phyloP scores from a whole-genome alignment of 2,797 vertebrate genomes.

The Philypnodon macrostomus region DNA sequence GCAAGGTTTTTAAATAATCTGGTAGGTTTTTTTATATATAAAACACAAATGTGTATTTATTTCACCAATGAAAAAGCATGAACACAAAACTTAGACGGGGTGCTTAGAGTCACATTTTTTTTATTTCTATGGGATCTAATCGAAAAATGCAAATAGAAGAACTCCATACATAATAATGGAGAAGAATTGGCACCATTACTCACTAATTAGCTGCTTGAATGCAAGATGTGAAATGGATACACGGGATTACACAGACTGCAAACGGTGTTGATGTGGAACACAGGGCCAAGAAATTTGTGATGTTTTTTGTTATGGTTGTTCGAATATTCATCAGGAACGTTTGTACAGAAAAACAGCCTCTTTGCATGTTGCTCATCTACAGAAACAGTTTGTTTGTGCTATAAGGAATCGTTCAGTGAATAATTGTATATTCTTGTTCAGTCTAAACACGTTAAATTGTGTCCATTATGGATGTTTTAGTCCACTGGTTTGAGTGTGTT shows the following conservation, averaged over 20 bases:
- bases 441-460: constrained; percentile 46
- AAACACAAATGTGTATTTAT: neutral
- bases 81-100: neutral
- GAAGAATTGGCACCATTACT: constrained; percentile 44
- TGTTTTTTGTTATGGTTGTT: constrained; percentile 60
- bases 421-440: constrained; percentile 34
- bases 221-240: constrained; percentile 51
- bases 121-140: constrained; percentile 19
- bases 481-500: constrained; percentile 22
- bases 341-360: constrained; percentile 59
- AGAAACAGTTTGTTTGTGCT: constrained; percentile 51
- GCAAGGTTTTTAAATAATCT: no score
- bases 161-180: constrained; percentile 40
- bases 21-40: neutral
- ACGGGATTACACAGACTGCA: constrained; percentile 53
- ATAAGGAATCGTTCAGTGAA: constrained; percentile 45
- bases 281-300: constrained; percentile 45
- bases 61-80: neutral
- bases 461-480: constrained; percentile 27
- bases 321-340: constrained; percentile 67
- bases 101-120: constrained; percentile 22
- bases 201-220: constrained; percentile 59
- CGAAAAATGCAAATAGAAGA: constrained; percentile 24
- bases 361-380: constrained; percentile 54
- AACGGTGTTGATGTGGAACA: constrained; percentile 61